Evolutionary conservation across 2,888 invertebrate species (phyloP).

Genomic region (Hedychridium roseum): DNA sequence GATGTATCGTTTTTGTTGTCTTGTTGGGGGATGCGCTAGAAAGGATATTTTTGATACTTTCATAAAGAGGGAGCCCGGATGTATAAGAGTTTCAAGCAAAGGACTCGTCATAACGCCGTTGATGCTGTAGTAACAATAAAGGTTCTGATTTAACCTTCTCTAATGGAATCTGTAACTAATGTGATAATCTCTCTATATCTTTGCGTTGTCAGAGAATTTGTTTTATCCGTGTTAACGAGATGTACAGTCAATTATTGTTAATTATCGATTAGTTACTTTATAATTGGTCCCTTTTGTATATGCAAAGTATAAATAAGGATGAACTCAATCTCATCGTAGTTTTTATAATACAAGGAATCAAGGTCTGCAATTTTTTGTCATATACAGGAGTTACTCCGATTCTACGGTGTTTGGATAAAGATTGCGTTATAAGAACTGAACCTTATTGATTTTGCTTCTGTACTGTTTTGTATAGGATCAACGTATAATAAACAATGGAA

Average conservation of each 20-base stretch:
- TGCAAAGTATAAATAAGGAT: slow-evolving; percentile 28
- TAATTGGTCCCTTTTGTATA: slow-evolving; percentile 41
- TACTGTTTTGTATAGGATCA: too few relatives aligned
- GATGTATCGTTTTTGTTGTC: slow-evolving; percentile 57
- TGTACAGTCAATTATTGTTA: slow-evolving; percentile 35
- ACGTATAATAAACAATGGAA: too few relatives aligned
- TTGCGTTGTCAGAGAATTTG: slow-evolving; percentile 33
- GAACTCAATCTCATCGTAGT: slow-evolving; percentile 34
- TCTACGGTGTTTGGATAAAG: background rate
- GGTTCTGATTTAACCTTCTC: slow-evolving; percentile 54
- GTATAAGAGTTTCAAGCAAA: slow-evolving; percentile 53
- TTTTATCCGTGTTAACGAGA: slow-evolving; percentile 25
- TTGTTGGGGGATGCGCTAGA: slow-evolving; percentile 61
- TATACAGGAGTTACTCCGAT: slow-evolving; percentile 19
- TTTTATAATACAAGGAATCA: slow-evolving; percentile 40
- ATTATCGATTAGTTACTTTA: slow-evolving; percentile 33
- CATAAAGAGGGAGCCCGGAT: slow-evolving; percentile 62
- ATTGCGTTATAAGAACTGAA: too few relatives aligned
- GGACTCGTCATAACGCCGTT: slow-evolving; percentile 55
- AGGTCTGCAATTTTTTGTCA: slow-evolving; percentile 38
- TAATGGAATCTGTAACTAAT: slow-evolving; percentile 36
- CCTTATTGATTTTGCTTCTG: too few relatives aligned
- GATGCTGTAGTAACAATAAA: slow-evolving; percentile 56
- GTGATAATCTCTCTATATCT: slow-evolving; percentile 41
- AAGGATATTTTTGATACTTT: slow-evolving; percentile 70